Evolutionary conservation across 2,888 invertebrate species (phyloP), one percentile per base, ranked within the genome.

Genomic region (Atethmia centrago): DNA sequence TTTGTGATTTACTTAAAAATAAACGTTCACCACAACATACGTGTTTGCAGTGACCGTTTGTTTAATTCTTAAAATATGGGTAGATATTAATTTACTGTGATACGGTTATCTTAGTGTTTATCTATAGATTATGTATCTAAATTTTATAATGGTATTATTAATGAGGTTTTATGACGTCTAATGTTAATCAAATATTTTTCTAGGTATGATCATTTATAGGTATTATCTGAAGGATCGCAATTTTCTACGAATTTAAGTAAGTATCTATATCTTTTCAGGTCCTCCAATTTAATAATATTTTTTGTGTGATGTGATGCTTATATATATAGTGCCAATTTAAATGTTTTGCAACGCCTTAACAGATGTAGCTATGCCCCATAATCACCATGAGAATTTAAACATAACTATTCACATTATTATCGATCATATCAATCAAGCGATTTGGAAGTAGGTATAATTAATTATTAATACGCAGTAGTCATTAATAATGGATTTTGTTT

Each of bases 41-140:
- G 87, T 71, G 69, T 80, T 73, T 75, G 62, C 70, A 88, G 83
- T 91, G 87, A 82, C 51, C 64, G 63, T 64, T 72, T 69, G 55
- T 49, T 61, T 74, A 67, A 77, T 76, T 71, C 56, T 67, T 74
- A 74, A 77, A 85, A 71, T 80, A 76, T 82, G 70, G 71, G 73
- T 78, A 70, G 64, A 82, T 80, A 87, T 85, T 80, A 85, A 77
- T 84, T 67, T 62, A 71, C 64, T 59, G 56, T 75, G 85, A 85
- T 87, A 87, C 14, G 62, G 59, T 68, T 82, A 87, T 82, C 84
- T 71, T 45, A 59, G 14, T 80, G 81, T 75, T 62, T 49, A 70
- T 71, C 71, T 77, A 81, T 80, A 79, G 80, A 80, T 79, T 82
- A 71, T 72, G 25, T 67, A 79, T 79, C 83, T 79, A 72, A 80